Base-by-base conservation (phyloP, 2,113 vertebrate genomes). In the Cyprinus carpio region DNA sequence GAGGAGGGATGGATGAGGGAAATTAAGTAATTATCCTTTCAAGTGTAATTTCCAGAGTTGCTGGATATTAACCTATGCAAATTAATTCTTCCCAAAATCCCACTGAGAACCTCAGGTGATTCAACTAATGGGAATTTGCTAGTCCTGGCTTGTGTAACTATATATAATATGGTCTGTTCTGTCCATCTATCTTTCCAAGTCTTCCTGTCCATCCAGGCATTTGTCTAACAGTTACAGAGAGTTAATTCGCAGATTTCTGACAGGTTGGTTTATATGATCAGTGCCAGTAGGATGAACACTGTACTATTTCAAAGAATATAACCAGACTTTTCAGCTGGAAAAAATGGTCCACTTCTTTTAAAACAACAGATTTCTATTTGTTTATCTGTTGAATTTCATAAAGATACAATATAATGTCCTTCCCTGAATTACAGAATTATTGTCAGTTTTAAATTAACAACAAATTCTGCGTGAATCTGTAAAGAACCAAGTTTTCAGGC, bases 1-100 rank as follows among this genome's bases (percentile, higher is more conserved):
- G 74, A 81, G 87, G 87, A 88, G 74, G 81, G 83, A 84, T 83
- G 80, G 20, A 87, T 89, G 83, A 93, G 93, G 94, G 94, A 95
- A 96, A 96, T 97, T 96, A 95, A 96, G 91, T 96, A 97, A 97
- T 98, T 98, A 98, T 96, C 96, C 95, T 97, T 98, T 96, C 96
- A 96, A 96, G 96, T 93, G 94, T 96, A 97, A 96, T 96, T 97
- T 97, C 94, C 94, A 92, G 93, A 95, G 95, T 95, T 95, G 94
- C 96, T 97, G 95, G 96, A 97, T 97, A 97, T 98, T 97, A 98
- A 97, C 96, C 96, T 96, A 96, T 96, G 96, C 92, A 95, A 96
- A 97, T 96, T 92, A 95, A 91, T 84, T 88, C 43, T 92, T 93
- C 94, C 93, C 95, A 94, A 95, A 95, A 95, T 92, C 91, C 90